phyloP scores from a whole-genome alignment of 2,797 vertebrate species.

The Xiphorhynchus erythropygius region DNA sequence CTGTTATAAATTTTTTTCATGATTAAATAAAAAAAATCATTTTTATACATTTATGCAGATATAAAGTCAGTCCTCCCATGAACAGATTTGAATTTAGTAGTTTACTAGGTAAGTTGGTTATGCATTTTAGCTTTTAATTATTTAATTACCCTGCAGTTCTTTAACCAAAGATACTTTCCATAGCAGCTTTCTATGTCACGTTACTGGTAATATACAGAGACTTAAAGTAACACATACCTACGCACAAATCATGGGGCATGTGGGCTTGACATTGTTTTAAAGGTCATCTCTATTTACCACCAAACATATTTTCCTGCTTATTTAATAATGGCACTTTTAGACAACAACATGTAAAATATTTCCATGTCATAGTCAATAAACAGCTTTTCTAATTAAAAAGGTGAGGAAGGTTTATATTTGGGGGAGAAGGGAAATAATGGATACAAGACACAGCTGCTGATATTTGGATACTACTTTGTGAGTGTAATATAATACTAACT shows the following conservation, averaged over 20 bases:
- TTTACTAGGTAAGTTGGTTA: background rate
- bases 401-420: slow-evolving; percentile 55
- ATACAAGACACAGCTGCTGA: slow-evolving; percentile 57
- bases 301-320: slow-evolving; percentile 55
- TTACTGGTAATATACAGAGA: background rate
- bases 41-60: background rate
- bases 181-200: slow-evolving; percentile 1
- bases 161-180: slow-evolving; percentile 4
- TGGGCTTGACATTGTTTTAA: slow-evolving; percentile 44
- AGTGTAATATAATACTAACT: slow-evolving; percentile 57
- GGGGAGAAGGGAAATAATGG: slow-evolving; percentile 44
- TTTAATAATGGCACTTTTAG: slow-evolving; percentile 37
- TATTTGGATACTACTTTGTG: slow-evolving; percentile 52
- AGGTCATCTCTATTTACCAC: slow-evolving; percentile 53
- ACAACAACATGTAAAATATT: slow-evolving; percentile 53
- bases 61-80: background rate
- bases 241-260: slow-evolving; percentile 29
- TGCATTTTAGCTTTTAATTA: background rate
- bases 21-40: background rate
- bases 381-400: slow-evolving; percentile 67
- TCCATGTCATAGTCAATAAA: slow-evolving; percentile 37
- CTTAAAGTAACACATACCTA: slow-evolving; percentile 16
- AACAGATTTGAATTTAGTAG: background rate
- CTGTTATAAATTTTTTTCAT: background rate
- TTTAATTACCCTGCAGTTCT: background rate